phyloP scores from a whole-genome alignment of 37 sponge, comb jelly and placozoan species.

The Geodia barretti region DNA sequence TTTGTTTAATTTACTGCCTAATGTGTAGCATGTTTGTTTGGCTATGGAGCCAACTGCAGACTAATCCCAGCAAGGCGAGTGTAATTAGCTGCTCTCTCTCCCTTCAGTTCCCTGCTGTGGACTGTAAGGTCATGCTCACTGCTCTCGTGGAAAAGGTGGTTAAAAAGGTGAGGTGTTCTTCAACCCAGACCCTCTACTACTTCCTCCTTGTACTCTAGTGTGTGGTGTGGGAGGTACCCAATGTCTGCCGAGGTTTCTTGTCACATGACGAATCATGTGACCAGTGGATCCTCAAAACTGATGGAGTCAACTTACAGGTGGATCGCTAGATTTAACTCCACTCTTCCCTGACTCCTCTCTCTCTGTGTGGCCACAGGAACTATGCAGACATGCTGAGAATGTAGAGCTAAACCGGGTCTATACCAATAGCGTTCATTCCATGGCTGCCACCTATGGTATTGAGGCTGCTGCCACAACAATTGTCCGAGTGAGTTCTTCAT shows the following conservation, averaged over 20 bases:
- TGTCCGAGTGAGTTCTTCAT: constrained; percentile 65
- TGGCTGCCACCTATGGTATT: constrained; percentile 86
- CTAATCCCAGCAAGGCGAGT: background rate
- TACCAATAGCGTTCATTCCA: constrained; percentile 84
- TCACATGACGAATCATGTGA: constrained; percentile 39
- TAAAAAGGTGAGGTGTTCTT: constrained; percentile 41
- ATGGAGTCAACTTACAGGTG: constrained; percentile 86
- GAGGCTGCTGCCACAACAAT: constrained; percentile 84
- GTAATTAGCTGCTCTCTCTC: background rate
- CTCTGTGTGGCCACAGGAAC: no score
- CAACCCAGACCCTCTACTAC: background rate
- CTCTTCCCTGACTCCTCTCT: background rate
- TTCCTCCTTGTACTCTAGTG: constrained; percentile 19
- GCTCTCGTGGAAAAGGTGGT: constrained; percentile 65
- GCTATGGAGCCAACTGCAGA: background rate
- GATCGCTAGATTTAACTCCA: background rate
- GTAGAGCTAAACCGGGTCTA: constrained; percentile 78
- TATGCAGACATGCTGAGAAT: constrained; percentile 70
- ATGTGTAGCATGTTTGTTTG: background rate
- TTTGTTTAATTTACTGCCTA: background rate
- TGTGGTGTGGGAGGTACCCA: constrained; percentile 72
- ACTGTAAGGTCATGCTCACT: constrained; percentile 73
- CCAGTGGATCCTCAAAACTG: constrained; percentile 68
- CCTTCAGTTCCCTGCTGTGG: constrained; percentile 60
- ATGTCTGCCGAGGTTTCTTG: constrained; percentile 71